phyloP scores from a whole-genome alignment of 2,113 vertebrate genomes.

The Petroica traversi region DNA sequence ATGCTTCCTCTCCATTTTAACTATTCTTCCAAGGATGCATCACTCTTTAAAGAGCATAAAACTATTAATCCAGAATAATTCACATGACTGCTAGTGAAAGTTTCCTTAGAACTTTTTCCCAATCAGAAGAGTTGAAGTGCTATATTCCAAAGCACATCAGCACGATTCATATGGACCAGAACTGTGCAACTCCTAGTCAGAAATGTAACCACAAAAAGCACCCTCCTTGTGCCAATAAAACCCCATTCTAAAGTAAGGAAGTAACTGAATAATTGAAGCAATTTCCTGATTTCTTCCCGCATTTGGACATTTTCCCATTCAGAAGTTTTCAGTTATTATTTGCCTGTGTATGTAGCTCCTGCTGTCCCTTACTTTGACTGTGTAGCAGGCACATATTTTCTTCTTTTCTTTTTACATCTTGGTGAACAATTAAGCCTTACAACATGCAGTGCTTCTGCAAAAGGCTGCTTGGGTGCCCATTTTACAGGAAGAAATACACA shows the following conservation, averaged over 20 bases:
- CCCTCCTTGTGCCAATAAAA: rapidly evolving
- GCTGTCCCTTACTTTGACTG: neutral
- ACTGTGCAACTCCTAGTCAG: neutral
- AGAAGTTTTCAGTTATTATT: neutral
- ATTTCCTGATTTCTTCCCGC: neutral
- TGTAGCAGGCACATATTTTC: neutral
- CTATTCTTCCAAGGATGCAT: neutral
- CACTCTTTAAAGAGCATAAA: neutral
- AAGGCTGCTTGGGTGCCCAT: neutral
- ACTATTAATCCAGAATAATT: neutral
- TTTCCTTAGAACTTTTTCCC: neutral
- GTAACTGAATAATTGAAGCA: neutral
- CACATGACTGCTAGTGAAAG: neutral
- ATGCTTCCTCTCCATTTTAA: neutral
- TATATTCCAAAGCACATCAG: neutral
- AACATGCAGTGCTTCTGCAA: neutral
- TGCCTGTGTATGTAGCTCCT: neutral
- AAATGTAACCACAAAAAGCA: neutral
- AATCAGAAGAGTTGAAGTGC: neutral
- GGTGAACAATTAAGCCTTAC: neutral
- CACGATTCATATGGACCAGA: neutral
- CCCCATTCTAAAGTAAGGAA: neutral
- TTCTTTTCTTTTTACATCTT: neutral
- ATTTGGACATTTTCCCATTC: neutral
- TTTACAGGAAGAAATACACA: neutral